Evolutionary conservation across 2,113 vertebrate genomes (phyloP).

Genomic region (Oryzias woworae): DNA sequence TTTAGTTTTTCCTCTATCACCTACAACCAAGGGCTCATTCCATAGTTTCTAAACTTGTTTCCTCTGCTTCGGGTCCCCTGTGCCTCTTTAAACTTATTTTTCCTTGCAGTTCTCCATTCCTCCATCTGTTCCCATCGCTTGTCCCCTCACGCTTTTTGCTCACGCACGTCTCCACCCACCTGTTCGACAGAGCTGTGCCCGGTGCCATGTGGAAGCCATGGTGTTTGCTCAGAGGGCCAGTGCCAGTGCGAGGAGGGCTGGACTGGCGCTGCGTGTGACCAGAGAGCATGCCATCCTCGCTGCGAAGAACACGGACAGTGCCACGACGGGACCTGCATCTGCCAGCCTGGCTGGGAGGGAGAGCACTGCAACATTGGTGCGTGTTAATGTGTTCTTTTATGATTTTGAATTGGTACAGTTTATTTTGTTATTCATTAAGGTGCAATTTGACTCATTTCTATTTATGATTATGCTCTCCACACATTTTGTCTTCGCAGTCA

Average conservation of each 20-base stretch:
- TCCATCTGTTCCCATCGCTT: slow-evolving; percentile 49
- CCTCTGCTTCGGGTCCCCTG: slow-evolving; percentile 12
- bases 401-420: slow-evolving; percentile 33
- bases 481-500: slow-evolving; percentile 47
- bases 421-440: slow-evolving; percentile 14
- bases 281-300: slow-evolving; percentile 88
- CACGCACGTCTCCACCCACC: slow-evolving; percentile 43
- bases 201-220: slow-evolving; percentile 91
- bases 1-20: slow-evolving; percentile 32
- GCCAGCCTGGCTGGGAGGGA: slow-evolving; percentile 97
- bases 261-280: slow-evolving; percentile 89
- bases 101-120: slow-evolving; percentile 23
- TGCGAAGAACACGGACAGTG: slow-evolving; percentile 95
- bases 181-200: slow-evolving; percentile 86
- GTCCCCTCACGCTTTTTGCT: slow-evolving; percentile 32
- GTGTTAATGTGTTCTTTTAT: slow-evolving; percentile 38
- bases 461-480: slow-evolving; percentile 22
- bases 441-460: slow-evolving; percentile 20
- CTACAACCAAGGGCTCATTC: slow-evolving; percentile 41
- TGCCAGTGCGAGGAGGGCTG: slow-evolving; percentile 96
- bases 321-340: slow-evolving; percentile 93
- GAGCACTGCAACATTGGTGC: slow-evolving; percentile 96
- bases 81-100: slow-evolving; percentile 31
- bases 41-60: slow-evolving; percentile 11
- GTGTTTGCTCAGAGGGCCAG: slow-evolving; percentile 86